These are phyloP conservation scores for Drosophila virilis DNA, from an alignment of 1,140 invertebrate genomes.

Conservation along the genomic window DNA sequence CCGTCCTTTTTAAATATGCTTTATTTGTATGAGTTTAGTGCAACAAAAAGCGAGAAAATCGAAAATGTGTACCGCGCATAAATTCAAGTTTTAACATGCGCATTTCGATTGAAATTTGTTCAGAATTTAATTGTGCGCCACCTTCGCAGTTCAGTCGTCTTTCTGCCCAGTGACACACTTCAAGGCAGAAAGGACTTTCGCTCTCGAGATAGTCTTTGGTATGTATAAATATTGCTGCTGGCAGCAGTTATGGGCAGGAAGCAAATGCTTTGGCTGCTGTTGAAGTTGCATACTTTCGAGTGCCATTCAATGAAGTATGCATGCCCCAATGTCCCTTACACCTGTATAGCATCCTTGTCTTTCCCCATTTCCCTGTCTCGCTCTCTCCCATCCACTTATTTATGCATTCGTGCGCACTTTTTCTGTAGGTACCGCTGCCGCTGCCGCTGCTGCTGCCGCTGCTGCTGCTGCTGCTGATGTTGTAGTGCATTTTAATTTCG, in stretches of 20 bases:
- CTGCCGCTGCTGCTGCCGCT: constrained; percentile 1
- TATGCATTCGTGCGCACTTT: constrained; percentile 80
- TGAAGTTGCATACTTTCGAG: constrained; percentile 70
- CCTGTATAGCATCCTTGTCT: constrained; percentile 6
- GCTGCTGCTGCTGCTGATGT: constrained; percentile 26
- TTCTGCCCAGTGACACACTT: constrained; percentile 39
- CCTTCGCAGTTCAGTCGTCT: constrained; percentile 19
- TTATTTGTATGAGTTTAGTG: constrained; percentile 50
- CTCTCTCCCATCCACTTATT: constrained; percentile 57
- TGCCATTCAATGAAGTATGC: constrained; percentile 77
- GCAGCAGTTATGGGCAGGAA: neutral
- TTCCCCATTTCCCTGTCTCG: neutral
- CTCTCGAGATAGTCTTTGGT: constrained; percentile 10
- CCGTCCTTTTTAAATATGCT: constrained; percentile 61
- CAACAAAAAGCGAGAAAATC: constrained; percentile 27
- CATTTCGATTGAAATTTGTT: constrained; percentile 16
- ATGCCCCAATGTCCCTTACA: constrained; percentile 21
- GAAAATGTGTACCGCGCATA: constrained; percentile 38
- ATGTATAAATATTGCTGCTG: constrained; percentile 19
- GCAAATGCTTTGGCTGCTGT: constrained; percentile 25
- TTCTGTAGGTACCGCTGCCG: constrained; percentile 43
- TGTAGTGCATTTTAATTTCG: constrained; percentile 82
- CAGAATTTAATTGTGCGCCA: constrained; percentile 25
- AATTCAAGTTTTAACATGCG: constrained; percentile 36
- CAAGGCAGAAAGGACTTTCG: constrained; percentile 18